These are phyloP conservation scores for Diogma glabrata DNA, from an alignment of 2,888 invertebrate species.

Conservation along the genomic window DNA sequence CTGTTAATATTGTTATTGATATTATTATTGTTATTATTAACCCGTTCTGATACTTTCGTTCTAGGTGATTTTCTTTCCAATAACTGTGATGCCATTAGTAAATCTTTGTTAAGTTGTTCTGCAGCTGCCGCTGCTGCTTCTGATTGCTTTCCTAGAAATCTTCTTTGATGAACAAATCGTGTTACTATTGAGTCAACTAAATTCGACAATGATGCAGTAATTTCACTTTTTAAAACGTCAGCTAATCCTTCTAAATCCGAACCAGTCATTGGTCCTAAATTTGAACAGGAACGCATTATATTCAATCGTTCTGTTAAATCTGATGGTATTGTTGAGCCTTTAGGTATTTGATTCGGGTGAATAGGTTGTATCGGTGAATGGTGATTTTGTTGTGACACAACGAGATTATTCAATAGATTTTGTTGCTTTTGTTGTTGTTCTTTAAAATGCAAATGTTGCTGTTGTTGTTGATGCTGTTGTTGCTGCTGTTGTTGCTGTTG, in stretches of 20 bases:
- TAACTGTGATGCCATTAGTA: constrained; percentile 68
- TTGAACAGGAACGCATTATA: constrained; percentile 58
- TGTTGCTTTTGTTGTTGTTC: constrained; percentile 29
- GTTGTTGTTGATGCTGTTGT: constrained; percentile 46
- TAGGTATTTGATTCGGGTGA: constrained; percentile 26
- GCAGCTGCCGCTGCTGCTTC: constrained; percentile 70
- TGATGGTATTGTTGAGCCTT: constrained; percentile 42
- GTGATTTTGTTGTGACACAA: constrained; percentile 35
- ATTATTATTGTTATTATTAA: constrained; percentile 17
- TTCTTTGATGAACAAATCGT: constrained; percentile 70
- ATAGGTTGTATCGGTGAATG: constrained; percentile 19
- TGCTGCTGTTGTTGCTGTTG: constrained; percentile 42
- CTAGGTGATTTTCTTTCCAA: constrained; percentile 76
- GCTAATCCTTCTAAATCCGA: constrained; percentile 80
- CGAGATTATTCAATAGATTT: constrained; percentile 32
- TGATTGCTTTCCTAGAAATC: constrained; percentile 61
- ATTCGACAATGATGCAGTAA: constrained; percentile 69
- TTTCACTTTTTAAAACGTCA: constrained; percentile 83
- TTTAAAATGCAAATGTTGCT: constrained; percentile 35
- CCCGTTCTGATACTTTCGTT: constrained; percentile 34
- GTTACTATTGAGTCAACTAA: constrained; percentile 82
- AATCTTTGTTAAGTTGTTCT: constrained; percentile 75
- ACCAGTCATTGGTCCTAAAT: constrained; percentile 54
- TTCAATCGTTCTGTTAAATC: constrained; percentile 68
- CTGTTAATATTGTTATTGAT: constrained; percentile 15